Conservation (phyloP, 92 coral and sea anemone species). For the Umimayanthus chanpuru region DNA sequence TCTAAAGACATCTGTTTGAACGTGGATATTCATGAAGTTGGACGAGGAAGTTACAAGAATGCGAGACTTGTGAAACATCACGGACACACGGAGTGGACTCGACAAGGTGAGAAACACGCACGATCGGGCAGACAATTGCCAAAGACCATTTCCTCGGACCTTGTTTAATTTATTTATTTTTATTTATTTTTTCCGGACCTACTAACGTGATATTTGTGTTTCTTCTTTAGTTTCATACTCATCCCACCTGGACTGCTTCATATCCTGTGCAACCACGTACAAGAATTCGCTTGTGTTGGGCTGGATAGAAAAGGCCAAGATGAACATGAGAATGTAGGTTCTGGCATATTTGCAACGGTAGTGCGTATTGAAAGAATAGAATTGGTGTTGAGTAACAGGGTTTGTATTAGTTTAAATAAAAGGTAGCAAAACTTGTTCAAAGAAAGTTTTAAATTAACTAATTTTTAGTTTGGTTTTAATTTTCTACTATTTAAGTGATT, state of each 20-base stretch:
- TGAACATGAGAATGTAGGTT: conserved; percentile 93
- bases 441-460: too few relatives aligned
- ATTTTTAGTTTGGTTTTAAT: too few relatives aligned
- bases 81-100: conserved; percentile 97
- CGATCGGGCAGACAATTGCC: too few relatives aligned
- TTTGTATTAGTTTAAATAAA: too few relatives aligned
- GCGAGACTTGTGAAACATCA: conserved; percentile 90
- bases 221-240: conserved; percentile 80
- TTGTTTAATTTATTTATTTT: too few relatives aligned
- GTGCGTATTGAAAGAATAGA: not conserved
- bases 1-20: conserved; percentile 80
- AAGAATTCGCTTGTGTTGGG: conserved; percentile 93
- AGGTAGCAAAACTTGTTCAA: not conserved
- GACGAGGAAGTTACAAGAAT: conserved; percentile 81
- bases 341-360: not conserved
- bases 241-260: conserved; percentile 90
- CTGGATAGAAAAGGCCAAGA: conserved; percentile 95
- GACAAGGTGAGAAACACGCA: conserved; percentile 73
- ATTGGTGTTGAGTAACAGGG: not conserved
- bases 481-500: too few relatives aligned
- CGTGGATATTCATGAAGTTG: conserved; percentile 87
- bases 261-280: conserved; percentile 92
- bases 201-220: not conserved
- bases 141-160: not conserved
- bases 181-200: too few relatives aligned